Percentiles rank a stretch among this genome's conserved stretches.
Conservation (phyloP, 2,113 vertebrate species). For the Mesocricetus auratus region DNA sequence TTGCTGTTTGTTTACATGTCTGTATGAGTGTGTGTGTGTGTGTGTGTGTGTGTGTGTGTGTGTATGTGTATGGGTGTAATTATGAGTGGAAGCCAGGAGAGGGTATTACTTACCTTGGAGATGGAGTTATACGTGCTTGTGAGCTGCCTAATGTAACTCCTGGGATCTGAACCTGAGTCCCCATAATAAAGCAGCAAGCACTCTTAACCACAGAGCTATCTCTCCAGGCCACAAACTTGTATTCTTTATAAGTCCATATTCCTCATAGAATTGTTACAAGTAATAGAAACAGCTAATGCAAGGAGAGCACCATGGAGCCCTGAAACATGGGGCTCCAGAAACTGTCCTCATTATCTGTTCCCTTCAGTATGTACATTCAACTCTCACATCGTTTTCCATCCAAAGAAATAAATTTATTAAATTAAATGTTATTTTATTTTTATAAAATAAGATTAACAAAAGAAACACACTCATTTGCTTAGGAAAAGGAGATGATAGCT, state of each 20-base stretch:
- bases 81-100: background rate
- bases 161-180: background rate
- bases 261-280: background rate
- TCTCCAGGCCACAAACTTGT: background rate
- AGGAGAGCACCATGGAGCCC: background rate
- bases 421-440: background rate
- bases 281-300: background rate
- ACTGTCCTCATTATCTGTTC: background rate
- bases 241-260: background rate
- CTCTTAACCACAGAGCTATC: background rate
- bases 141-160: background rate
- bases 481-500: background rate
- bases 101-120: too few relatives aligned
- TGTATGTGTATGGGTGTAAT: background rate
- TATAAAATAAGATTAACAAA: constrained; percentile 3
- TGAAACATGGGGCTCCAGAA: background rate
- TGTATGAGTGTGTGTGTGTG: background rate
- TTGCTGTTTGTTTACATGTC: background rate
- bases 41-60: background rate
- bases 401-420: constrained; percentile 31
- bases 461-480: background rate
- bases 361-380: background rate
- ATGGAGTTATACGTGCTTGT: background rate
- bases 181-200: background rate
- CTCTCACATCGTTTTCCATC: background rate